Evolutionary conservation across 2,888 invertebrate species (phyloP), one percentile per base, ranked within the genome.

Genomic region (Syritta pipiens): DNA sequence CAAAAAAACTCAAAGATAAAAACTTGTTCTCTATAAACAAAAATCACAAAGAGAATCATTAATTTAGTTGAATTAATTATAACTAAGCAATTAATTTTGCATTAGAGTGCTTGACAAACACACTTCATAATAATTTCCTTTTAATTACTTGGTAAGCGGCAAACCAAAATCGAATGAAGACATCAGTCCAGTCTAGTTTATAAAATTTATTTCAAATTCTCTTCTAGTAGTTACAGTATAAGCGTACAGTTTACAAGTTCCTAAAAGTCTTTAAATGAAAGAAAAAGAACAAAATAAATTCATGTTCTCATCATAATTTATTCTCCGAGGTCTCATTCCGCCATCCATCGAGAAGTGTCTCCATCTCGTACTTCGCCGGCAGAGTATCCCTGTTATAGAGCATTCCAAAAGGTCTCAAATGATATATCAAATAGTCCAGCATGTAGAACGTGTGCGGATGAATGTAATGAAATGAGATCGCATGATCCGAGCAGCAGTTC

Each of bases 391-490:
- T 28, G 10, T 32, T 40, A 14, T 81, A 82, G 7, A 48, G 24
- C 12, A 84, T 24, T 24, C 94, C 94, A 85, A 93, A 94, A 0
- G 93, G 96, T 68, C 95, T 91, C 67, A 99, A 90, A 85, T 97
- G 97, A 88, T 99, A 98, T 84, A 98, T 94, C 48, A 98, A 89
- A 88, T 97, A 99, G 85, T 99, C 98, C 68, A 98, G 87, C 6
- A 96, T 95, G 86, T 98, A 98, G 95, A 99, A 97, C 88, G 95
- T 93, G 84, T 95, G 93, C 0, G 97, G 95, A n/a, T 91, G 91
- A 0, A 97, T 94, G 88, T 98, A 97, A 89, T 98, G 98, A 90
- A 99, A 98, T 0, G 97, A 95, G 7, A 99, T 92, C 0, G 98
- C 97, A 87, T 95, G 95, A 86, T 97, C 97, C 0, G 97, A 96